A percentile compares a stretch with the other conserved stretches of the same genome.
phyloP scores from a whole-genome alignment of 2,113 vertebrate genomes.

The Zosterops borbonicus region DNA sequence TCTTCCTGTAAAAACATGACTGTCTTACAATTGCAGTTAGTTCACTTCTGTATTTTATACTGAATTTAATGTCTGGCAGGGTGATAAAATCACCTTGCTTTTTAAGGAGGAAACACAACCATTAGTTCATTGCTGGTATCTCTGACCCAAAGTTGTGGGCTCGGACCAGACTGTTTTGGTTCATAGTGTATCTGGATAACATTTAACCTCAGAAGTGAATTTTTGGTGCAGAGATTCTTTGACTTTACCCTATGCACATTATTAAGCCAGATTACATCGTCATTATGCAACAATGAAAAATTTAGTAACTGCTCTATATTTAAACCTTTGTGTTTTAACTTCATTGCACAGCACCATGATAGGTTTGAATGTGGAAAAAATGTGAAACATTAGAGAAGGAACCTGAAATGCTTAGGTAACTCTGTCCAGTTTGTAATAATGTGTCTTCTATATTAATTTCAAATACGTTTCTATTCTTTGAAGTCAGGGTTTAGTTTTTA shows the following conservation, averaged over 20 bases:
- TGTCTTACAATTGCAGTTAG: background rate
- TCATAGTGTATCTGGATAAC: background rate
- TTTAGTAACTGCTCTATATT: slow-evolving; percentile 37
- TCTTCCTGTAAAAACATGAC: background rate
- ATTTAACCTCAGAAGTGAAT: background rate
- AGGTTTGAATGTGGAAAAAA: background rate
- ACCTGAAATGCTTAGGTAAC: background rate
- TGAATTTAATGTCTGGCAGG: background rate
- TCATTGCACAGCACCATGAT: background rate
- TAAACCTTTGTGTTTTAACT: slow-evolving; percentile 42
- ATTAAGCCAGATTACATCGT: slow-evolving; percentile 29
- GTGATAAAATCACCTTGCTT: background rate
- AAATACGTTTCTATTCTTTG: background rate
- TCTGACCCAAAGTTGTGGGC: background rate
- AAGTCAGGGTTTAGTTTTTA: background rate
- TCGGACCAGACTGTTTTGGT: background rate
- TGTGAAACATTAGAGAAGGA: background rate
- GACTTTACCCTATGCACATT: background rate
- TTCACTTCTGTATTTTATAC: slow-evolving; percentile 16
- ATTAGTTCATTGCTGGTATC: background rate
- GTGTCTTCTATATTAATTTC: background rate
- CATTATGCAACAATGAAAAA: slow-evolving; percentile 33
- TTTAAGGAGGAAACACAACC: background rate
- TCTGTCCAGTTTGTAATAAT: background rate
- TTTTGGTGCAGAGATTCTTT: background rate